phyloP scores from a whole-genome alignment of 2,888 invertebrate species.

The Epistrophe grossulariae region DNA sequence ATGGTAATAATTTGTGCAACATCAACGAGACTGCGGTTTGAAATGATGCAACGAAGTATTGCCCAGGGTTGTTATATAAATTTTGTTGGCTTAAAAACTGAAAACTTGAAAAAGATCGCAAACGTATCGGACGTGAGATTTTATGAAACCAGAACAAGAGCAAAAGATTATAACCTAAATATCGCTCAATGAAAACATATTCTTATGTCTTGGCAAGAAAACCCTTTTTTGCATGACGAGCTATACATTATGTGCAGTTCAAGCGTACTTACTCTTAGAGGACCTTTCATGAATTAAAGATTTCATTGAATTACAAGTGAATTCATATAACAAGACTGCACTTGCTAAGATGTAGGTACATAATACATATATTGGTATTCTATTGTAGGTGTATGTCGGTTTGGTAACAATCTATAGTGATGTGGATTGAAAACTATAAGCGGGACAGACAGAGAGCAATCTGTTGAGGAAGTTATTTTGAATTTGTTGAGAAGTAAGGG shows the following conservation, averaged over 20 bases:
- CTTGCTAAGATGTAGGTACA: neutral
- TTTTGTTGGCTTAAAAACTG: neutral
- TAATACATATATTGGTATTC: neutral
- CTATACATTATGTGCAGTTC: too few species aligned
- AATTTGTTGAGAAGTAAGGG: constrained; percentile 6
- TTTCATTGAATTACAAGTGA: too few species aligned
- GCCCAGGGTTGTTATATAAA: neutral
- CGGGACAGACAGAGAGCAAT: neutral
- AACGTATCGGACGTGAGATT: too few species aligned
- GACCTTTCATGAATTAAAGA: too few species aligned
- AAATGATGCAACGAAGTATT: neutral
- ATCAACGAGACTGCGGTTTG: neutral
- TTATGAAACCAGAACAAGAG: too few species aligned
- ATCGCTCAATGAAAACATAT: too few species aligned
- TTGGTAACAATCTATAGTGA: neutral
- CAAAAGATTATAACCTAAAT: too few species aligned
- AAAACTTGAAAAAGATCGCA: too few species aligned
- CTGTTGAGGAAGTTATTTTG: constrained; percentile 22
- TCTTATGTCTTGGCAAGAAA: too few species aligned
- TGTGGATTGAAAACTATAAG: constrained; percentile 11
- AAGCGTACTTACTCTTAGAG: too few species aligned
- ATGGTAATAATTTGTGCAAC: constrained; percentile 7
- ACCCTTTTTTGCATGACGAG: too few species aligned
- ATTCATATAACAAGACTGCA: constrained; percentile 4
- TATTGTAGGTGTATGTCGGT: constrained; percentile 22